Conservation (phyloP, 2,113 vertebrate genomes). For the Tenebrosternarchus preto region DNA sequence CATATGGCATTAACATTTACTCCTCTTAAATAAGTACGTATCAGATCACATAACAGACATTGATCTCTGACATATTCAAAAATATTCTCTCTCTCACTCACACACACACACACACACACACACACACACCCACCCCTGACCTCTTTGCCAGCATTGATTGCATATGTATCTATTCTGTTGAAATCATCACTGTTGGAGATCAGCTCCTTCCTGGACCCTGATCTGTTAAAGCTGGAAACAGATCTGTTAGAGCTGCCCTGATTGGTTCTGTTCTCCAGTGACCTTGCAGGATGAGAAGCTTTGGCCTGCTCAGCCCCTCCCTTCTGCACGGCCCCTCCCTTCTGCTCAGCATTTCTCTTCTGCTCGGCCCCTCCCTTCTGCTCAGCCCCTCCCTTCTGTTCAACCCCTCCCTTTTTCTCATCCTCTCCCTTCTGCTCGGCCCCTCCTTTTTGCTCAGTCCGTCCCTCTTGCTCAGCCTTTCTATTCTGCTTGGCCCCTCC, state of each 20-base stretch:
- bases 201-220: slow-evolving; percentile 47
- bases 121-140: slow-evolving; percentile 30
- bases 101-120: not conserved
- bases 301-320: too few relatives aligned
- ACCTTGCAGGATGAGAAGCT: fast-evolving
- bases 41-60: not conserved
- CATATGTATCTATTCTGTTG: slow-evolving; percentile 41
- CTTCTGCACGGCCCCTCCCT: not conserved
- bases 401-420: not conserved
- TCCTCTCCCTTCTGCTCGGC: too few relatives aligned
- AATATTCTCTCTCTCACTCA: not conserved
- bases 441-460: slow-evolving; percentile 12
- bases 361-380: not conserved
- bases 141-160: slow-evolving; percentile 57
- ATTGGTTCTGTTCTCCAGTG: not conserved
- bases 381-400: slow-evolving; percentile 20
- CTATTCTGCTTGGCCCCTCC: too few relatives aligned
- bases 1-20: slow-evolving; percentile 7
- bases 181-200: slow-evolving; percentile 49
- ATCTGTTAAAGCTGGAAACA: not conserved
- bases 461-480: not conserved
- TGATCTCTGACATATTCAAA: not conserved
- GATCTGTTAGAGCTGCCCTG: not conserved
- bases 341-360: too few relatives aligned
- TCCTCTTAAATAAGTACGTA: not conserved